Evolutionary conservation across 2,113 vertebrate species (phyloP).

Genomic region (Neodontobutis hainanensis): DNA sequence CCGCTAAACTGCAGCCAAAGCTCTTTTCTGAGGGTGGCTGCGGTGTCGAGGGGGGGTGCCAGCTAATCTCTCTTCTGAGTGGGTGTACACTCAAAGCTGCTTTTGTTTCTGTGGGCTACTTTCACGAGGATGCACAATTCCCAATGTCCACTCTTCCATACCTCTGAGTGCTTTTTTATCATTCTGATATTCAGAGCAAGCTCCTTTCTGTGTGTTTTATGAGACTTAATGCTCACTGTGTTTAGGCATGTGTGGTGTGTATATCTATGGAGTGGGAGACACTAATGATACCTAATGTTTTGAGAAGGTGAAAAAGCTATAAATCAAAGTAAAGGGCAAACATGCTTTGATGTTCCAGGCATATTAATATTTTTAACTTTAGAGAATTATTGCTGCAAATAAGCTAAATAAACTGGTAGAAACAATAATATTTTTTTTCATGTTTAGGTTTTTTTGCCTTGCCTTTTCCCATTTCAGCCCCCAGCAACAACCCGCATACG

Average conservation of each 20-base stretch:
- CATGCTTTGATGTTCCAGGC: conserved; percentile 55
- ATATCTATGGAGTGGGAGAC: conserved; percentile 20
- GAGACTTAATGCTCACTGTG: conserved; percentile 59
- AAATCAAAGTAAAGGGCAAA: conserved; percentile 22
- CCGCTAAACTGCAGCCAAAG: conserved; percentile 74
- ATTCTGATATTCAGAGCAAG: conserved; percentile 40
- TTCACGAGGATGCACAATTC: conserved; percentile 72
- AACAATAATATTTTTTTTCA: neutral
- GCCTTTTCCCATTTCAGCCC: conserved; percentile 10
- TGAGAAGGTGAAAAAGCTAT: conserved; percentile 17
- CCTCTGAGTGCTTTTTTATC: conserved; percentile 35
- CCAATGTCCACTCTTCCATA: conserved; percentile 44
- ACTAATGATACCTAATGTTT: conserved; percentile 44
- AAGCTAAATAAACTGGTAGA: conserved; percentile 22
- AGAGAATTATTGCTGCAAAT: conserved; percentile 36
- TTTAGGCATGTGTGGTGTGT: conserved; percentile 44
- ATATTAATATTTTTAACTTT: conserved; percentile 35
- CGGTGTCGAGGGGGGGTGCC: conserved; percentile 27
- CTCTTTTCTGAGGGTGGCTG: conserved; percentile 56
- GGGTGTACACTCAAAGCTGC: conserved; percentile 77
- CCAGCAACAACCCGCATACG: neutral
- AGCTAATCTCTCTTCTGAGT: conserved; percentile 74
- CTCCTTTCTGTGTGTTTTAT: conserved; percentile 47
- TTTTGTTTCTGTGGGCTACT: conserved; percentile 80
- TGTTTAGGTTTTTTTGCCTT: neutral